A percentile compares a stretch with the other conserved stretches of the same genome.
phyloP scores from a whole-genome alignment of 2,888 invertebrate genomes.

The Dynastes maya region DNA sequence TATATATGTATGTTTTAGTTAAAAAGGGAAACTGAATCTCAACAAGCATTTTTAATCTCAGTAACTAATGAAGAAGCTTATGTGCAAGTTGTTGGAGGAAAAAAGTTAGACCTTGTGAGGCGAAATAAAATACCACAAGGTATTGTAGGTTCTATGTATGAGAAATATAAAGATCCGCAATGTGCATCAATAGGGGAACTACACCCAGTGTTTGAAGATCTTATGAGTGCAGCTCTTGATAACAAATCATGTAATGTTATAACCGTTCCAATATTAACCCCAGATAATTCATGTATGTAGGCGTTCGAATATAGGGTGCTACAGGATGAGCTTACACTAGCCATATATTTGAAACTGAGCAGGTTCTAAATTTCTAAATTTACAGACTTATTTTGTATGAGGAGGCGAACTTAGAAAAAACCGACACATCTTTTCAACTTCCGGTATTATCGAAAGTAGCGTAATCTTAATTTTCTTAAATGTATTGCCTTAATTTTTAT shows the following conservation, averaged over 20 bases:
- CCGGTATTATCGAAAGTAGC: no score
- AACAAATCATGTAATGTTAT: constrained; percentile 47
- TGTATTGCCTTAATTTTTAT: no score
- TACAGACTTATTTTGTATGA: no score
- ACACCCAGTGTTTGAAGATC: constrained; percentile 59
- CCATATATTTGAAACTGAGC: no score
- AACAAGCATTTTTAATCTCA: constrained; percentile 73
- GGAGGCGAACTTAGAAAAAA: no score
- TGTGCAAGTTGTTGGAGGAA: constrained; percentile 75
- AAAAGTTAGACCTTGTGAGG: constrained; percentile 71
- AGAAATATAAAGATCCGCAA: constrained; percentile 69
- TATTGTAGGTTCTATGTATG: constrained; percentile 61
- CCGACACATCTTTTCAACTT: no score
- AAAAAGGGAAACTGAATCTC: constrained; percentile 70
- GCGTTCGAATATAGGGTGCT: background rate
- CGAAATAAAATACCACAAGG: constrained; percentile 69
- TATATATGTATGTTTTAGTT: no score
- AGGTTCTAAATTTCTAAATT: no score
- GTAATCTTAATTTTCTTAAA: no score
- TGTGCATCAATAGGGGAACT: constrained; percentile 55
- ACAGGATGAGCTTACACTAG: no score
- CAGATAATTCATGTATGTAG: constrained; percentile 40
- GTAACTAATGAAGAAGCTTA: constrained; percentile 75
- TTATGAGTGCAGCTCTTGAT: constrained; percentile 60
- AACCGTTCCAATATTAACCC: constrained; percentile 46